Conservation (phyloP, 2,888 invertebrate genomes). For the Trissolcus japonicus region DNA sequence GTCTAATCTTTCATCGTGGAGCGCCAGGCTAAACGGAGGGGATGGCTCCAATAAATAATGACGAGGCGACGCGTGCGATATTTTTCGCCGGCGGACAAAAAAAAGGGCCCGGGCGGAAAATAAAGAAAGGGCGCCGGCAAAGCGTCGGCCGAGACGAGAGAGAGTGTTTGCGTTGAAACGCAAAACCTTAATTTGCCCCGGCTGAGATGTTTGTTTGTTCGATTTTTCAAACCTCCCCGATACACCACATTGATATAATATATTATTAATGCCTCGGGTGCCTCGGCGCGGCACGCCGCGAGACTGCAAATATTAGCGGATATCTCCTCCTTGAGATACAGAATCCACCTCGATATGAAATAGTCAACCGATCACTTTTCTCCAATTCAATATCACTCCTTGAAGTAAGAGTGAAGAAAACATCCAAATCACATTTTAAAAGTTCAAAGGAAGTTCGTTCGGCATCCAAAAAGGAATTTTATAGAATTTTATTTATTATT, state of each 20-base stretch:
- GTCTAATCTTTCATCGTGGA: conserved; percentile 45
- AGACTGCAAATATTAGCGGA: conserved; percentile 64
- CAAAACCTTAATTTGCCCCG: conserved; percentile 66
- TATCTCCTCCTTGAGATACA: conserved; percentile 29
- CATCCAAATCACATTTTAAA: no score
- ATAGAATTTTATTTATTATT: no score
- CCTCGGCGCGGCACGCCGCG: conserved; percentile 66
- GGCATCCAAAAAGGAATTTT: no score
- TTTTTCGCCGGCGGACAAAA: conserved; percentile 50
- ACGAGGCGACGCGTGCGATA: conserved; percentile 47
- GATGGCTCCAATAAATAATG: conserved; percentile 46
- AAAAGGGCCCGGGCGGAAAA: conserved; percentile 42
- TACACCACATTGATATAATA: conserved; percentile 65
- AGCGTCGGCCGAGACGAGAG: conserved; percentile 39
- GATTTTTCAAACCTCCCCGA: conserved; percentile 64
- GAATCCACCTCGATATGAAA: background rate
- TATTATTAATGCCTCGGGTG: conserved; percentile 72
- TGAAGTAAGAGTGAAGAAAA: no score
- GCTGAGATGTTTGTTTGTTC: conserved; percentile 32
- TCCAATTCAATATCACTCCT: background rate
- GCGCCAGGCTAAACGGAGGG: conserved; percentile 31
- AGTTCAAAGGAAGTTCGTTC: no score
- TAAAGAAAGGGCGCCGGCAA: conserved; percentile 52
- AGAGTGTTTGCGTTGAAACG: conserved; percentile 73
- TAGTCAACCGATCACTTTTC: background rate